Evolutionary conservation across 2,888 invertebrate species (phyloP), one percentile per base, ranked within the genome.

Genomic region (Lydus trimaculatus): DNA sequence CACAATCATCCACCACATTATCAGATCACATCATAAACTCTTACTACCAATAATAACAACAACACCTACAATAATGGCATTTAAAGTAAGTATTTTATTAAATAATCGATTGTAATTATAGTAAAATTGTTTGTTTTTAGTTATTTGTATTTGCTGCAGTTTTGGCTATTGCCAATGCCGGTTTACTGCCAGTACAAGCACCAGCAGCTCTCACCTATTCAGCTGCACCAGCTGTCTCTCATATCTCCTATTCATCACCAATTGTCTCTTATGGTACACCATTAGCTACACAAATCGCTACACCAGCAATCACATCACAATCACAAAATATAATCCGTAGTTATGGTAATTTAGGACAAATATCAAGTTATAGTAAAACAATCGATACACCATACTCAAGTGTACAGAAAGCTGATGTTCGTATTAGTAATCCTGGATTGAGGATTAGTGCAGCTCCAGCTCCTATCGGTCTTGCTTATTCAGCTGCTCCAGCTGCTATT

Each of bases 351-450:
- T 85, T 92, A 73, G 91, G 91, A 72, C 90, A 90, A 87, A 87
- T 91, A 67, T 91, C 92, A 17, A 91, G 91, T 61, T 90, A 90
- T 84, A 87, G 89, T 20, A 92, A 92, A 82, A 89, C 90, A 71
- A 88, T 92, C 76, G 90, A 91, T 82, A 92, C 92, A 2, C 92
- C 92, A 9, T 92, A 89, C 87, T 91, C 91, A 62, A 91, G 90
- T 80, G 91, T 91, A 58, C 89, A 90, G 79, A 92, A 92, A 80
- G 86, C 90, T 28, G 91, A 92, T 79, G 89, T 91, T 33, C 89
- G 92, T n/a, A 90, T 92, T 25, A 90, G 89, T 84, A 92, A 91
- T 84, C 90, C 90, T 15, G 90, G 90, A 20, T 71, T 87, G 13
- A 79, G 78, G 52, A 64, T 78, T 25, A 75, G 79, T 25, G 68